A percentile compares a stretch with the other conserved stretches of the same genome.
Conservation (phyloP, 1,140 invertebrate genomes). For the Nephila pilipes region DNA sequence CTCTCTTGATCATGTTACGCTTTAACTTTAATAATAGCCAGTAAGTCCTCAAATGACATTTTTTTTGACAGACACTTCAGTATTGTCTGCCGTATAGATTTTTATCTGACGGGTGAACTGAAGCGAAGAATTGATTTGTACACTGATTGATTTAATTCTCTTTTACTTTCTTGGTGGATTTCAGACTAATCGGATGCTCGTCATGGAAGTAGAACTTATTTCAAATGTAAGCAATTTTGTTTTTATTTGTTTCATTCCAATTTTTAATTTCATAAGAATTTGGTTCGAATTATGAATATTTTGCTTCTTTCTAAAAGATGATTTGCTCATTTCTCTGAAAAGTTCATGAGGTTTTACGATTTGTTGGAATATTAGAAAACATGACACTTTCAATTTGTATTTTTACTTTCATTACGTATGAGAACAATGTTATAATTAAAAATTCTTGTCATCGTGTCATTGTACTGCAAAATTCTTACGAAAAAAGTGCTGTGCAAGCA, state of each 20-base stretch:
- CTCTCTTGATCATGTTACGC: background rate
- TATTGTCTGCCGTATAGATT: constrained; percentile 15
- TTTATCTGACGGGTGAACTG: background rate
- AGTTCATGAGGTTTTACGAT: too few relatives aligned
- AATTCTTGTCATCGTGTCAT: too few relatives aligned
- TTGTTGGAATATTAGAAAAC: too few relatives aligned
- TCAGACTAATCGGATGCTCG: background rate
- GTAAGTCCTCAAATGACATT: background rate
- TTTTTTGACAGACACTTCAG: constrained; percentile 17
- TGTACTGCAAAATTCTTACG: too few relatives aligned
- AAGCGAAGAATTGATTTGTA: background rate
- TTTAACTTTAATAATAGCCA: constrained; percentile 20
- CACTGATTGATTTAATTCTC: background rate
- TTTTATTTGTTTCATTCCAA: background rate
- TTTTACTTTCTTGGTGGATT: background rate
- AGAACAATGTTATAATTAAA: too few relatives aligned
- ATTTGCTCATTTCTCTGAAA: too few relatives aligned
- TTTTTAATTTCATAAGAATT: too few relatives aligned
- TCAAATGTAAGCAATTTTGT: background rate
- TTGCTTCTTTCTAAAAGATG: too few relatives aligned
- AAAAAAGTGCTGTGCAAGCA: too few relatives aligned
- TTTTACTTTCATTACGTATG: too few relatives aligned
- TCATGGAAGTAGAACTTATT: background rate
- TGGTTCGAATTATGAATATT: too few relatives aligned
- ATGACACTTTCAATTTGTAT: too few relatives aligned